Conservation (phyloP, 1,140 invertebrate genomes). For the Drosophila serrata region DNA sequence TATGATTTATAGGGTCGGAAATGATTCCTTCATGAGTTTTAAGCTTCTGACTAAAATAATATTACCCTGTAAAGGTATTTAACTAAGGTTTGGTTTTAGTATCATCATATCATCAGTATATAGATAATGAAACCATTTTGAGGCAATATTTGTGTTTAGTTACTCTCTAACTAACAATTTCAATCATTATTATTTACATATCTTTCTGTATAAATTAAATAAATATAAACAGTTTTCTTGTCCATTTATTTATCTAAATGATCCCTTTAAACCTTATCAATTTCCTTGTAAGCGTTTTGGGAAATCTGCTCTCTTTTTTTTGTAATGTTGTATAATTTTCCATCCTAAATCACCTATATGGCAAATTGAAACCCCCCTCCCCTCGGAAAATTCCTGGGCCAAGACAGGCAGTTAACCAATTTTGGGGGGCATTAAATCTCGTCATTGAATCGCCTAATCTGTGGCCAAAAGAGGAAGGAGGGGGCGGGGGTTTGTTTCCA, state of each 20-base stretch:
- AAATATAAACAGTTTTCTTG: not conserved
- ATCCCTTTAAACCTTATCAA: not conserved
- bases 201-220: not conserved
- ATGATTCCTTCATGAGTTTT: no score
- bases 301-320: not conserved
- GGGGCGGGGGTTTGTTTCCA: not conserved
- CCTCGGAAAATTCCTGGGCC: constrained; percentile 5
- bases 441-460: constrained; percentile 53
- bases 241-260: not conserved
- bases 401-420: constrained; percentile 49
- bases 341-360: constrained; percentile 5
- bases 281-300: not conserved
- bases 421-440: constrained; percentile 49
- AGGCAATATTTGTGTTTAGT: no score
- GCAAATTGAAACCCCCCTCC: constrained; percentile 1
- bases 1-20: no score
- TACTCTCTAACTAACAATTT: no score
- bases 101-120: no score
- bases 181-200: not conserved
- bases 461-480: not conserved
- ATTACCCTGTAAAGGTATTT: no score
- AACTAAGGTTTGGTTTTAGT: no score
- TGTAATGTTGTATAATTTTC: constrained; percentile 7
- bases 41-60: no score
- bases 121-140: no score